Conservation (phyloP, 2,797 vertebrate genomes). For the Menidia menidia region DNA sequence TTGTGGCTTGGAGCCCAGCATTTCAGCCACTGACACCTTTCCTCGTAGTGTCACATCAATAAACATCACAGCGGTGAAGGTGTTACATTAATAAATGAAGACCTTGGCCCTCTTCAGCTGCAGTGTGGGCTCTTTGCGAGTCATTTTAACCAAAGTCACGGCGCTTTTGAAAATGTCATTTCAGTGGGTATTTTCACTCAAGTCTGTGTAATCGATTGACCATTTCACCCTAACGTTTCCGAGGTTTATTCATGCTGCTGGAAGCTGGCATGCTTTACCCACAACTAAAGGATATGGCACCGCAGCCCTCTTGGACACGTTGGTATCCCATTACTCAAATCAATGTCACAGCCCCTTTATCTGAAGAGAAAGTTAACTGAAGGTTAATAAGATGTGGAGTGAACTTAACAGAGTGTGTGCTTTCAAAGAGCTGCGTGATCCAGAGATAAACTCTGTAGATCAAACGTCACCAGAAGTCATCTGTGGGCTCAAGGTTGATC, state of each 20-base stretch:
- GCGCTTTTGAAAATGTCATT: not conserved
- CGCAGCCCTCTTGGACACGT: constrained; percentile 9
- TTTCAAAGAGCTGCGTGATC: constrained; percentile 27
- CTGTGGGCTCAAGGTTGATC: constrained; percentile 1
- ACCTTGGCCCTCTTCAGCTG: constrained; percentile 41
- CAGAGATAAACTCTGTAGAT: constrained; percentile 1
- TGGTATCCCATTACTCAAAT: constrained; percentile 22
- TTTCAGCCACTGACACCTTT: constrained; percentile 42
- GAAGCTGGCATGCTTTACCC: not conserved
- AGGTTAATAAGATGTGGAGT: constrained; percentile 14
- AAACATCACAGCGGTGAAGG: constrained; percentile 53
- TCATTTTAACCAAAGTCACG: not conserved
- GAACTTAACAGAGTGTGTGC: constrained; percentile 1
- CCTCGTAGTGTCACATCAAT: constrained; percentile 56
- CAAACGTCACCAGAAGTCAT: constrained; percentile 7
- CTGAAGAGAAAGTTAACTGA: constrained; percentile 11
- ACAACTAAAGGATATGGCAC: not conserved
- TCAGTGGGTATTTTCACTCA: not conserved
- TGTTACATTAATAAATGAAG: constrained; percentile 67
- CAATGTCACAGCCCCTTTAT: constrained; percentile 13
- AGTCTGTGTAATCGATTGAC: not conserved
- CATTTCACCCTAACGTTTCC: not conserved
- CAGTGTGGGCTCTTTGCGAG: not conserved
- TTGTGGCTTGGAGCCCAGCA: constrained; percentile 3
- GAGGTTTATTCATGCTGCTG: not conserved